Percentiles rank a stretch among this genome's conserved stretches.
Evolutionary conservation across 2,888 invertebrate species (phyloP).

Genomic region (Steinernema carpocapsae): DNA sequence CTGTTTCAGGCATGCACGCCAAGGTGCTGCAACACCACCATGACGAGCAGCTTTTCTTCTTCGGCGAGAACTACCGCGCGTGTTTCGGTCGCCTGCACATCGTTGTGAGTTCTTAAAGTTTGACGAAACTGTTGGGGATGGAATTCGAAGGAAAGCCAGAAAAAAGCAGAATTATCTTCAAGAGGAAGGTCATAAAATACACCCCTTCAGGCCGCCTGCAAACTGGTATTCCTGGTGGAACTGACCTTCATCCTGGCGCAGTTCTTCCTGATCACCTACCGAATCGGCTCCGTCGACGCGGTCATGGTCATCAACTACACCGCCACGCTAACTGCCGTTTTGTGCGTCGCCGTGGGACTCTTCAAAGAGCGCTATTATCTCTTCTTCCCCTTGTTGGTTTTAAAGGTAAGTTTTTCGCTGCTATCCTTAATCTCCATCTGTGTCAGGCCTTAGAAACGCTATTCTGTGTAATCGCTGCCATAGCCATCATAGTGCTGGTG

Average conservation of each 20-base stretch:
- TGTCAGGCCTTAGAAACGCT: slow-evolving; percentile 14
- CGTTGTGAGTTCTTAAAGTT: slow-evolving; percentile 38
- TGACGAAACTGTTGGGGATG: neutral
- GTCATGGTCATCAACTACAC: slow-evolving; percentile 42
- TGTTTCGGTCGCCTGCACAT: slow-evolving; percentile 46
- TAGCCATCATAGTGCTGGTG: slow-evolving; percentile 19
- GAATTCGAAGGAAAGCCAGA: no score
- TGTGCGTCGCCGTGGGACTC: slow-evolving; percentile 36
- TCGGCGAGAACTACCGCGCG: slow-evolving; percentile 48
- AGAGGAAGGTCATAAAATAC: no score
- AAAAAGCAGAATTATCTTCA: no score
- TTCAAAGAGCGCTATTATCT: slow-evolving; percentile 40
- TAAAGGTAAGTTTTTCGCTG: slow-evolving; percentile 41
- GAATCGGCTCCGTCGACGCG: slow-evolving; percentile 46
- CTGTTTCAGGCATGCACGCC: slow-evolving; percentile 17
- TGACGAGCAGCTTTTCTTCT: slow-evolving; percentile 37
- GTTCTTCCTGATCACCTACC: slow-evolving; percentile 41
- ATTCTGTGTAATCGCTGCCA: slow-evolving; percentile 13
- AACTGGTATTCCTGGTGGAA: slow-evolving; percentile 40
- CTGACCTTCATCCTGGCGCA: slow-evolving; percentile 39
- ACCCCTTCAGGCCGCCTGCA: slow-evolving; percentile 41
- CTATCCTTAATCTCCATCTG: neutral
- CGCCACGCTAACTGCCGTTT: slow-evolving; percentile 39
- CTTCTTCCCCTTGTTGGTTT: slow-evolving; percentile 44
- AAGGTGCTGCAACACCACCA: slow-evolving; percentile 27